A percentile compares a stretch with the other conserved stretches of the same genome.
These are phyloP conservation scores for Rotaria magnacalcarata DNA, from an alignment of 2,888 invertebrate species.

Conservation along the genomic window DNA sequence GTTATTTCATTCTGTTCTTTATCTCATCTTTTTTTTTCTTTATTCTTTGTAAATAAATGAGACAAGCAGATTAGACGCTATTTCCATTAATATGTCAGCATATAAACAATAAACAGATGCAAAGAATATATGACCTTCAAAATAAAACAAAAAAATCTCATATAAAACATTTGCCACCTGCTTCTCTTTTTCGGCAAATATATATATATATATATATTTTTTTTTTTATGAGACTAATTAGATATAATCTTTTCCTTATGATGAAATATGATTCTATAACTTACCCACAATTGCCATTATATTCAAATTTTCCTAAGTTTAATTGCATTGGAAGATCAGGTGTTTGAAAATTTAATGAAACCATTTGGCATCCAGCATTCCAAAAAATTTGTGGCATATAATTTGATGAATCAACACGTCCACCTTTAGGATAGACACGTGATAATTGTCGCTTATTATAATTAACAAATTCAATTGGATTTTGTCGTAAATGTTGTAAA, in stretches of 20 bases:
- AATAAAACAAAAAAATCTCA: background rate
- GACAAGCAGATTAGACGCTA: background rate
- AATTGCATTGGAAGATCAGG: slow-evolving; percentile 97
- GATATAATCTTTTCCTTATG: background rate
- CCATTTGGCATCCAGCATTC: slow-evolving; percentile 99
- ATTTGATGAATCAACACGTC: slow-evolving; percentile 95
- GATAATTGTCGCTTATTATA: slow-evolving; percentile 99
- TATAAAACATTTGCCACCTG: background rate
- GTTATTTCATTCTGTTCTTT: too few relatives aligned
- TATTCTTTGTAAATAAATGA: background rate
- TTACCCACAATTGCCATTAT: slow-evolving; percentile 91
- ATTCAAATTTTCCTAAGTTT: slow-evolving; percentile 99
- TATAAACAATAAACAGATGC: slow-evolving; percentile 32
- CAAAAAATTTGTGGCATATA: slow-evolving; percentile 99
- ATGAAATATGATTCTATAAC: slow-evolving; percentile 47
- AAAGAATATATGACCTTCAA: slow-evolving; percentile 10
- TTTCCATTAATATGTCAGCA: background rate
- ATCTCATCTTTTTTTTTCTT: background rate
- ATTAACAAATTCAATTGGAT: slow-evolving; percentile 96
- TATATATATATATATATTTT: background rate
- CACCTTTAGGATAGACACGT: slow-evolving; percentile 95
- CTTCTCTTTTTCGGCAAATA: too few relatives aligned
- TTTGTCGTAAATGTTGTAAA: slow-evolving; percentile 86
- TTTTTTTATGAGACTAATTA: background rate
- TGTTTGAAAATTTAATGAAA: slow-evolving; percentile 97